Percentiles rank a stretch among this genome's conserved stretches.
These are phyloP conservation scores for Oncorhynchus masou DNA, from an alignment of 2,113 vertebrate species.

Conservation along the genomic window DNA sequence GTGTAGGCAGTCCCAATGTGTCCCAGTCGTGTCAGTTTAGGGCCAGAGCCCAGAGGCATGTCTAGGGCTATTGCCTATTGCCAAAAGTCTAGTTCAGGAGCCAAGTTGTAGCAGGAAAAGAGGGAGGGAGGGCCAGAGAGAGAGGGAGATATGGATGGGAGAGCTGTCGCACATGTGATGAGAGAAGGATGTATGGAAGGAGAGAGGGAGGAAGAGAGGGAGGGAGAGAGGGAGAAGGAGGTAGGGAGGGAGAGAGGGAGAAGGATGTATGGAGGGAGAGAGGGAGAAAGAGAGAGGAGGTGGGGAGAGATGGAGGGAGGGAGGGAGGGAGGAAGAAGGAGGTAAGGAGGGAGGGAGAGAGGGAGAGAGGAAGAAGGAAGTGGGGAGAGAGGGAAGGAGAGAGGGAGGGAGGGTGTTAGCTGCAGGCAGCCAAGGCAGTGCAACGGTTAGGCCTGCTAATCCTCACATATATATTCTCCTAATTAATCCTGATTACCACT, in stretches of 20 bases:
- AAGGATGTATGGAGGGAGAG: no score
- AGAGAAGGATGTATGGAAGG: not conserved
- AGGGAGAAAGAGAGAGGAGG: slow-evolving; percentile 5
- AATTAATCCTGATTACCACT: slow-evolving; percentile 78
- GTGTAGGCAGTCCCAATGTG: not conserved
- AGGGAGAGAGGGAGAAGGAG: slow-evolving; percentile 27
- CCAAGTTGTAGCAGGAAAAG: not conserved
- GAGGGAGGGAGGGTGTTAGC: slow-evolving; percentile 42
- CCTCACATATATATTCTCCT: slow-evolving; percentile 75
- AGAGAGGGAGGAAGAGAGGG: not conserved
- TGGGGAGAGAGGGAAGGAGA: slow-evolving; percentile 25
- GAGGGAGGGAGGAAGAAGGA: slow-evolving; percentile 19
- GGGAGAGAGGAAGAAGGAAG: slow-evolving; percentile 26
- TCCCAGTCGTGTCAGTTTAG: not conserved
- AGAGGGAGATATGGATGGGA: not conserved
- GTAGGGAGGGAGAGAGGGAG: not conserved
- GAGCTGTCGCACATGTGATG: not conserved
- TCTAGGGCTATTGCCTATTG: not conserved
- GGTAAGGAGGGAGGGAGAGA: not conserved
- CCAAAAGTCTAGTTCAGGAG: not conserved
- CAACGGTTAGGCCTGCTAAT: slow-evolving; percentile 67
- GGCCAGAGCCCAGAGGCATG: not conserved
- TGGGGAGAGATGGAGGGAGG: no score
- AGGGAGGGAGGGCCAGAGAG: not conserved
- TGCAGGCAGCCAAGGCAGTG: slow-evolving; percentile 13